Conservation (phyloP, 1,140 invertebrate genomes). For the Uloborus diversus region DNA sequence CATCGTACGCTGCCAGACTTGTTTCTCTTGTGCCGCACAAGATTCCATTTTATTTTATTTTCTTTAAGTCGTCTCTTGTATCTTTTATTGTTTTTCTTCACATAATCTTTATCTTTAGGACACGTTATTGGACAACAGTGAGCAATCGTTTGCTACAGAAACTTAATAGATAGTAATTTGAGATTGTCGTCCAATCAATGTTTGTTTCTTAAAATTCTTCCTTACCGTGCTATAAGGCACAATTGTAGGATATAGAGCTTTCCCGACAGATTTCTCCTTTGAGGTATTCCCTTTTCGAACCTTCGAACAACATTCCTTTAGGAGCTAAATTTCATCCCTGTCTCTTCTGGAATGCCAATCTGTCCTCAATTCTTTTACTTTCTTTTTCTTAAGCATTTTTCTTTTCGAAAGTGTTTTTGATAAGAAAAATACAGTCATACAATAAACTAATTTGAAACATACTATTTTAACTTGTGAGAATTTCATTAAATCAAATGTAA, state of each 20-base stretch:
- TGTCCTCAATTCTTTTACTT: too few species aligned
- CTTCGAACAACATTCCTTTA: conserved; percentile 3
- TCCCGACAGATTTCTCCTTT: conserved; percentile 2
- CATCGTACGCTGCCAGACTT: too few species aligned
- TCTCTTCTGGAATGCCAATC: background rate
- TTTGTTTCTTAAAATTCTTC: conserved; percentile 37
- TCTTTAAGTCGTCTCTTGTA: too few species aligned
- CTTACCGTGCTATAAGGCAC: background rate
- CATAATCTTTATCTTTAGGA: background rate
- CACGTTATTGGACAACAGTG: background rate
- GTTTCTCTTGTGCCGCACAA: too few species aligned
- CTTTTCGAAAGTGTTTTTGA: too few species aligned
- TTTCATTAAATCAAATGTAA: too few species aligned
- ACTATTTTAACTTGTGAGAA: too few species aligned
- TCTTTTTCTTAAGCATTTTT: too few species aligned
- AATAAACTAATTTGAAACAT: too few species aligned
- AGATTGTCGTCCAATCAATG: conserved; percentile 44
- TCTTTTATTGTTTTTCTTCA: background rate
- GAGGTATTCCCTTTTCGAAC: background rate
- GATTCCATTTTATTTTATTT: too few species aligned
- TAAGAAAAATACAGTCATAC: too few species aligned
- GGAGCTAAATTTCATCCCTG: background rate
- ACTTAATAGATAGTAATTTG: conserved; percentile 25
- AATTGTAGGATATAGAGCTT: background rate
- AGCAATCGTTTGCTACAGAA: conserved; percentile 13